Percentiles rank a stretch among this genome's conserved stretches.
Conservation (phyloP, 2,888 invertebrate genomes). For the Amiota communis region DNA sequence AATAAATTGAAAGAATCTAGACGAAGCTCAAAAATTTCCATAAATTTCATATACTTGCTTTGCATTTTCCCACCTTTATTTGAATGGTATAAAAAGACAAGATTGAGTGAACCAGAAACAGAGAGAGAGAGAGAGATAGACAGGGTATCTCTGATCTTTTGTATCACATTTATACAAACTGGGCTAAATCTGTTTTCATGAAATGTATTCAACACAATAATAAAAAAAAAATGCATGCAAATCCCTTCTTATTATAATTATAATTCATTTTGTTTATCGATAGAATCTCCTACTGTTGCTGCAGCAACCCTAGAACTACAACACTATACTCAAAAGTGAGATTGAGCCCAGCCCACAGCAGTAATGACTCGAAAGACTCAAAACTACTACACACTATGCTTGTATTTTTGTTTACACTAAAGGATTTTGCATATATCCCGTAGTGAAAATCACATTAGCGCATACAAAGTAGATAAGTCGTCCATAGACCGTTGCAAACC, state of each 20-base stretch:
- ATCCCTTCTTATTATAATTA: slow-evolving; percentile 35
- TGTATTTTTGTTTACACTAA: background rate
- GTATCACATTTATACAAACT: too few relatives aligned
- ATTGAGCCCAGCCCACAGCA: background rate
- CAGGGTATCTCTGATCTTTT: too few relatives aligned
- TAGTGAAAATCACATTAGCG: background rate
- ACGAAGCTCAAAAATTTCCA: too few relatives aligned
- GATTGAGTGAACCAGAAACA: too few relatives aligned
- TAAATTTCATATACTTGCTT: too few relatives aligned
- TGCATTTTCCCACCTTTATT: too few relatives aligned
- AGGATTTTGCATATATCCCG: slow-evolving; percentile 14
- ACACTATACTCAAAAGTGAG: too few relatives aligned
- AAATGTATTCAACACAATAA: slow-evolving; percentile 8
- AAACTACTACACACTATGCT: background rate
- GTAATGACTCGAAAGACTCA: background rate
- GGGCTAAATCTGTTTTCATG: slow-evolving; percentile 12
- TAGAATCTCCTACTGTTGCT: slow-evolving; percentile 21
- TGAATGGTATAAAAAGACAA: too few relatives aligned
- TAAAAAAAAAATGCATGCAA: slow-evolving; percentile 36
- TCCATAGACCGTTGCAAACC: too few relatives aligned
- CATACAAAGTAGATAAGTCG: too few relatives aligned
- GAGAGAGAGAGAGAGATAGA: too few relatives aligned
- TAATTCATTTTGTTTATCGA: slow-evolving; percentile 33
- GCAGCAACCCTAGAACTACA: background rate
- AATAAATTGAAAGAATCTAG: too few relatives aligned